phyloP scores from a whole-genome alignment of 2,888 invertebrate species.

The Troilus luridus region DNA sequence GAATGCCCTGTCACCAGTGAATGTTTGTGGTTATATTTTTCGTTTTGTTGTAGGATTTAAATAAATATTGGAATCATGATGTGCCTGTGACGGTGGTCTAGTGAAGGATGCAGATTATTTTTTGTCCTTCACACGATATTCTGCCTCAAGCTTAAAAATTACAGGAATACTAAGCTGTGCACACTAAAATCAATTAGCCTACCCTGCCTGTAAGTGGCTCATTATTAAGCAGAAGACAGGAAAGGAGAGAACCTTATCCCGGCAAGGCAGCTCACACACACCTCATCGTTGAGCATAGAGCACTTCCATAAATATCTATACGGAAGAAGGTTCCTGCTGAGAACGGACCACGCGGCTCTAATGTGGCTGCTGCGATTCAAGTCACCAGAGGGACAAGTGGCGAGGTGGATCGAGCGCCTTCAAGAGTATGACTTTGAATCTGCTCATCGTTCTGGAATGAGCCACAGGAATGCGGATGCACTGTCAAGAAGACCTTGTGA shows the following conservation, averaged over 20 bases:
- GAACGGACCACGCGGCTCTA: too few relatives aligned
- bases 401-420: too few relatives aligned
- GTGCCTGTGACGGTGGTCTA: slow-evolving; percentile 64
- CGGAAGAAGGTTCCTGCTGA: too few relatives aligned
- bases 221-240: slow-evolving; percentile 8
- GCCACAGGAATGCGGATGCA: too few relatives aligned
- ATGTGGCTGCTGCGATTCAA: too few relatives aligned
- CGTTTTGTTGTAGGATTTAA: slow-evolving; percentile 60
- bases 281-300: slow-evolving; percentile 26
- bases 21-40: slow-evolving; percentile 64
- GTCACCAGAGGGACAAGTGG: too few relatives aligned
- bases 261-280: slow-evolving; percentile 24
- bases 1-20: slow-evolving; percentile 66
- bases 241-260: not conserved
- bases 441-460: too few relatives aligned
- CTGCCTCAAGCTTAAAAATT: slow-evolving; percentile 60
- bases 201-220: slow-evolving; percentile 13
- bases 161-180: slow-evolving; percentile 38
- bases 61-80: slow-evolving; percentile 60
- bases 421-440: too few relatives aligned
- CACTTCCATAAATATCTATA: too few relatives aligned
- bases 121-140: slow-evolving; percentile 63
- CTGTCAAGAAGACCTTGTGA: too few relatives aligned
- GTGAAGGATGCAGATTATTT: slow-evolving; percentile 64
- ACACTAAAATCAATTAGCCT: not conserved